Conservation (phyloP, 1,140 invertebrate genomes). For the Choristoneura fumiferana region DNA sequence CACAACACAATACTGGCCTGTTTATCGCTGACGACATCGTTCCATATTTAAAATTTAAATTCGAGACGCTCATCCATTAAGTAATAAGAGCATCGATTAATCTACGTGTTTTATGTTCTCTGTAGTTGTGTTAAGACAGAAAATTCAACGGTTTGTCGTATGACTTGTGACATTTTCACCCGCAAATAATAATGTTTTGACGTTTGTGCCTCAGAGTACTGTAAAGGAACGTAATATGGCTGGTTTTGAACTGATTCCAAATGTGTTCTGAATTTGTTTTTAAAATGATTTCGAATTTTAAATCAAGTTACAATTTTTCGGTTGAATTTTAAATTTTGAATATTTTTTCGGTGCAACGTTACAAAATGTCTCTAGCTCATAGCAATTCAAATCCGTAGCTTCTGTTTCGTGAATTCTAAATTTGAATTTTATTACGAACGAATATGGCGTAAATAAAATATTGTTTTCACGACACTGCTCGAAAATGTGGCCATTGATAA, state of each 20-base stretch:
- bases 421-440: background rate
- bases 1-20: constrained; percentile 24
- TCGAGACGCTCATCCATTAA: constrained; percentile 9
- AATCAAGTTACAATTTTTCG: constrained; percentile 5
- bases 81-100: background rate
- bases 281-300: constrained; percentile 9
- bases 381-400: background rate
- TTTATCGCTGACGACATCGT: constrained; percentile 35
- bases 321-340: constrained; percentile 16
- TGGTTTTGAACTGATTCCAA: background rate
- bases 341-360: constrained; percentile 14
- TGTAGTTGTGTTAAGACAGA: background rate
- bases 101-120: background rate
- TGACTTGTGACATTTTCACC: background rate
- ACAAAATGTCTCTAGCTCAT: constrained; percentile 8
- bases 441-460: background rate
- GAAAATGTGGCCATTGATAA: too few relatives aligned
- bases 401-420: background rate
- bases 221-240: background rate
- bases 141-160: background rate
- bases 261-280: constrained; percentile 11
- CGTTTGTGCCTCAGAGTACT: background rate
- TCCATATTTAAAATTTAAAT: constrained; percentile 40
- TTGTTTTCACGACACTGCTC: too few relatives aligned
- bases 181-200: background rate